Evolutionary conservation across 2,113 vertebrate species (phyloP).

Genomic region (Callocephalon fimbriatum): DNA sequence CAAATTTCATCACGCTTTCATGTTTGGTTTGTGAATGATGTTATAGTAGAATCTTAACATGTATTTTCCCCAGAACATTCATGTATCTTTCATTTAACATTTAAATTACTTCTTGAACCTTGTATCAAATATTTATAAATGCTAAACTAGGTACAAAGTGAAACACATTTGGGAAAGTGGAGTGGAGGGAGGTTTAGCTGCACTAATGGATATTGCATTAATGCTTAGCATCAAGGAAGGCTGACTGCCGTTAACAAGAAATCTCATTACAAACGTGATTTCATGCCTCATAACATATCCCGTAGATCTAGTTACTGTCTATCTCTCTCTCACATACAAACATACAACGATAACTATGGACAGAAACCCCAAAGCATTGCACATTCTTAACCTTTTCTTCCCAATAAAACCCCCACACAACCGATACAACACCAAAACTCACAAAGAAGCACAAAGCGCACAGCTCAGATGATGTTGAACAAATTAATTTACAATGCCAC

Average conservation of each 20-base stretch:
- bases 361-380: neutral
- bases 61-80: neutral
- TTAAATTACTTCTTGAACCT: constrained; percentile 15
- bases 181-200: neutral
- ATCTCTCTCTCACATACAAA: neutral
- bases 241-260: neutral
- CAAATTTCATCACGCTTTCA: neutral
- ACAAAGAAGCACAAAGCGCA: neutral
- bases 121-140: constrained; percentile 47
- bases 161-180: neutral
- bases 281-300: constrained; percentile 25
- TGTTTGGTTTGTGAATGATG: neutral
- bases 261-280: constrained; percentile 13
- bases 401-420: neutral
- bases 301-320: neutral
- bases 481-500: neutral
- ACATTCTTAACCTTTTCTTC: neutral
- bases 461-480: neutral
- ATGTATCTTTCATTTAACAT: neutral
- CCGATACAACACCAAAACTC: neutral
- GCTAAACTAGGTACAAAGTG: constrained; percentile 19
- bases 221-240: constrained; percentile 14
- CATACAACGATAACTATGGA: neutral
- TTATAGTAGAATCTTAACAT: neutral
- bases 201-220: constrained; percentile 47